A percentile compares a stretch with the other conserved stretches of the same genome.
Evolutionary conservation across 2,888 invertebrate genomes (phyloP).

Genomic region (Dicroscelio sp.): DNA sequence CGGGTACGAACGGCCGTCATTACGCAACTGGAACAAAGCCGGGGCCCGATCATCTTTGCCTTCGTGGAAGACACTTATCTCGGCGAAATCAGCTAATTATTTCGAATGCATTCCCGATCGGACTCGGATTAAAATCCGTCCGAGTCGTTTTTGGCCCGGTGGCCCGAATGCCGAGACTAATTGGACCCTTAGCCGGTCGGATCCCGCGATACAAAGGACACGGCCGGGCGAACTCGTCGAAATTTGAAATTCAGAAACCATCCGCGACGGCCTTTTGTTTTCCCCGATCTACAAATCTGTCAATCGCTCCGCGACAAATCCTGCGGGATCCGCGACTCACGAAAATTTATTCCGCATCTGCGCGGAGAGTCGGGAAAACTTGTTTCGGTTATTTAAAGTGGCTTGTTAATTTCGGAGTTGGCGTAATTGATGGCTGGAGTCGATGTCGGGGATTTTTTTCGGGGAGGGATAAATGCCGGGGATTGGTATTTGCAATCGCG

Average conservation of each 20-base stretch:
- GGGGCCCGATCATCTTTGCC: constrained; percentile 81
- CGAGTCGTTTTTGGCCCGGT: constrained; percentile 89
- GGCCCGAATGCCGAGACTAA: constrained; percentile 91
- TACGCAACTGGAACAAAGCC: constrained; percentile 83
- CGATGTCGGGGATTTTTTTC: not conserved
- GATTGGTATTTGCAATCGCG: constrained; percentile 51
- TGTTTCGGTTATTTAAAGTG: constrained; percentile 63
- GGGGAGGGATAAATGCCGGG: constrained; percentile 45
- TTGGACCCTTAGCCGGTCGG: constrained; percentile 90
- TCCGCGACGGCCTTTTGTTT: constrained; percentile 83
- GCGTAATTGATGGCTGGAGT: constrained; percentile 43
- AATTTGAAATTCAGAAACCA: constrained; percentile 91
- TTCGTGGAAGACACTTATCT: constrained; percentile 89
- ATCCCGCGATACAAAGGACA: constrained; percentile 86
- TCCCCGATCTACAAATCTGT: constrained; percentile 90
- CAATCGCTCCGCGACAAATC: constrained; percentile 91
- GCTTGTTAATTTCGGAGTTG: constrained; percentile 63
- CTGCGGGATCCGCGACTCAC: constrained; percentile 78
- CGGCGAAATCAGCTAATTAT: constrained; percentile 91
- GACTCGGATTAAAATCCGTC: constrained; percentile 90
- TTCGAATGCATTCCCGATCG: constrained; percentile 91
- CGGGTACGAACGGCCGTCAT: constrained; percentile 74
- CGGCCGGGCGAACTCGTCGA: constrained; percentile 64
- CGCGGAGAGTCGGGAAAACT: constrained; percentile 5
- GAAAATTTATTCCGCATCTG: constrained; percentile 77